Conservation (phyloP, 2,797 vertebrate species). For the Balearica regulorum region DNA sequence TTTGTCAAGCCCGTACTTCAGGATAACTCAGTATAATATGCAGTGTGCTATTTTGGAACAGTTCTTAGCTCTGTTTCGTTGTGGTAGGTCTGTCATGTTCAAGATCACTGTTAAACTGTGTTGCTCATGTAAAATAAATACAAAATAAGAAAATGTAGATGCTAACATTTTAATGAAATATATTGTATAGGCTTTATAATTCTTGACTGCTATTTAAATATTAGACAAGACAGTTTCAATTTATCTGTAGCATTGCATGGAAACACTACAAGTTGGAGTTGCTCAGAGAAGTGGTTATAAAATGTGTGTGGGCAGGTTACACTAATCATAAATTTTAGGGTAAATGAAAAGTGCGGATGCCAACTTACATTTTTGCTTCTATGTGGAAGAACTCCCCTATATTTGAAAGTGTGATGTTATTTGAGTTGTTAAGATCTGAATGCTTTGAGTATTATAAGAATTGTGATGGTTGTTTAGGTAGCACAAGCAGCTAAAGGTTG, state of each 20-base stretch:
- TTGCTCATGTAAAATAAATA: neutral
- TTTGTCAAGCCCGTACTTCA: neutral
- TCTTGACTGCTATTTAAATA: neutral
- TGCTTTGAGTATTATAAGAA: neutral
- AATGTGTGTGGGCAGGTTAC: neutral
- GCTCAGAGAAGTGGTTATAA: neutral
- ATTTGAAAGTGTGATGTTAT: neutral
- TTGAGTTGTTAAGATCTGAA: neutral
- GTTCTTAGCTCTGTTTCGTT: neutral
- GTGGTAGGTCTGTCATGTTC: neutral
- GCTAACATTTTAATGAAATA: neutral
- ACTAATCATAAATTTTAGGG: neutral
- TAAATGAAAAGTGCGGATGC: neutral
- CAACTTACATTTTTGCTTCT: neutral
- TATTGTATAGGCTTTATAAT: neutral
- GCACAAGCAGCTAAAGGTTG: too few relatives aligned
- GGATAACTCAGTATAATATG: rapidly evolving
- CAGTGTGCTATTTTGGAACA: neutral
- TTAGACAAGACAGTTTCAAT: neutral
- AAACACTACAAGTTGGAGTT: neutral
- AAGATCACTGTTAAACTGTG: neutral
- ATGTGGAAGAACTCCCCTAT: neutral
- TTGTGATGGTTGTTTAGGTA: neutral
- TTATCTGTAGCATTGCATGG: neutral
- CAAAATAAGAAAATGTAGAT: neutral